Evolutionary conservation across 2,797 vertebrate species (phyloP).

Genomic region (Gymnopithys bicolor): DNA sequence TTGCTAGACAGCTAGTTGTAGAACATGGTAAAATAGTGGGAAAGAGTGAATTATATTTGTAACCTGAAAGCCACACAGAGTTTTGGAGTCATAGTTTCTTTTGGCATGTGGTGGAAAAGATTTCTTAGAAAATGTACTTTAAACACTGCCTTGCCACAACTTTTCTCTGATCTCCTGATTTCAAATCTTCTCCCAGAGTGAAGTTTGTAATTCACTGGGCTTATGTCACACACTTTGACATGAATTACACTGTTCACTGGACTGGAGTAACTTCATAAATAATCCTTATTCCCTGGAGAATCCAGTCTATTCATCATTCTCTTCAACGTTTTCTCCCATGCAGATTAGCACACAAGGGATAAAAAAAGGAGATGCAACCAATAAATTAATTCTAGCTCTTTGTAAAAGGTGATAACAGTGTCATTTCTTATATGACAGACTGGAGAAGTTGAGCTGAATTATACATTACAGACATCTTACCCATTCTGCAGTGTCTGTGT

Average conservation of each 20-base stretch:
- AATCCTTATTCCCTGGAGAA: neutral
- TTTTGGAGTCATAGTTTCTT: neutral
- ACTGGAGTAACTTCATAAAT: constrained; percentile 43
- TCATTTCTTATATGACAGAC: neutral
- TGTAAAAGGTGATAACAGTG: neutral
- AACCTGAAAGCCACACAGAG: neutral
- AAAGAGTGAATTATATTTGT: neutral
- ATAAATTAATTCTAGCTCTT: neutral
- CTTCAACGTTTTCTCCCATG: neutral
- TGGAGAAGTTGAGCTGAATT: constrained; percentile 35
- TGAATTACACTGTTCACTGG: constrained; percentile 40
- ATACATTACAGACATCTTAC: constrained; percentile 51
- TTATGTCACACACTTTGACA: constrained; percentile 23
- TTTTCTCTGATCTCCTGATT: neutral
- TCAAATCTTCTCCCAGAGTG: neutral
- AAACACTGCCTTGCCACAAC: neutral
- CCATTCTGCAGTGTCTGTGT: neutral
- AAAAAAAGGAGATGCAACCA: neutral
- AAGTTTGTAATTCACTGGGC: constrained; percentile 18
- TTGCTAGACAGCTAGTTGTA: neutral
- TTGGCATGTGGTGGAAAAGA: neutral
- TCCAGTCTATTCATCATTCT: neutral
- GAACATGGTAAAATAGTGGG: neutral
- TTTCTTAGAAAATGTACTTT: neutral
- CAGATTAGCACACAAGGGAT: neutral